Percentiles rank a stretch among this genome's conserved stretches.
Conservation (phyloP, 2,113 vertebrate genomes). For the Malurus cyaneus region DNA sequence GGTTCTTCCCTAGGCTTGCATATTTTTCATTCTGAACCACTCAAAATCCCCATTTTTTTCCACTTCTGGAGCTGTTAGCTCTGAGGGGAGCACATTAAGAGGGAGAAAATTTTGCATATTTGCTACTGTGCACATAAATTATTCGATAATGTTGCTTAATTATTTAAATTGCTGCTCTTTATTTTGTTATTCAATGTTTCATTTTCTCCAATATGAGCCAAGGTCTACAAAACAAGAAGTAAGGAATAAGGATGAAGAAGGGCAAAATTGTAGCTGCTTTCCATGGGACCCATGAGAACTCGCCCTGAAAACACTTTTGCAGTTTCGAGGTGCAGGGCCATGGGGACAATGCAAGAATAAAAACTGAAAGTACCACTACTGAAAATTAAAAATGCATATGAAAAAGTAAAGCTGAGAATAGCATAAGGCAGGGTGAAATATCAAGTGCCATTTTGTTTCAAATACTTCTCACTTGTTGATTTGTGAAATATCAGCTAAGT, state of each 20-base stretch:
- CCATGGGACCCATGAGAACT: not conserved
- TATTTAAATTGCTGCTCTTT: not conserved
- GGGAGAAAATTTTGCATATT: not conserved
- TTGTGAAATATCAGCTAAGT: not conserved
- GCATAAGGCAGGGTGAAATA: not conserved
- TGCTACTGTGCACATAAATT: not conserved
- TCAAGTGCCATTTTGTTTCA: not conserved
- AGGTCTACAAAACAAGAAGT: not conserved
- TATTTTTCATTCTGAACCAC: not conserved
- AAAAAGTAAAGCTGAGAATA: not conserved
- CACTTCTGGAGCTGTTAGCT: not conserved
- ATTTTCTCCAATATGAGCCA: not conserved
- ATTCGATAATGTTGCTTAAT: not conserved
- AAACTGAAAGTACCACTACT: not conserved
- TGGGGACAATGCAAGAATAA: not conserved
- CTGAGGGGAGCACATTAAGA: not conserved
- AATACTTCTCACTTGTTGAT: not conserved
- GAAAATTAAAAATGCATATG: not conserved
- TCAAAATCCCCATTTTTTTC: not conserved
- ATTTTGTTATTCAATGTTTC: not conserved
- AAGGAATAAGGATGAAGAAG: not conserved
- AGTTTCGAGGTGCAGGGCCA: not conserved
- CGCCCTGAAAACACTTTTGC: rapidly evolving
- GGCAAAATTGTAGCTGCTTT: not conserved
- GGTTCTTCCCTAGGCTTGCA: not conserved